These are phyloP conservation scores for Camelus bactrianus DNA, from an alignment of 2,113 vertebrate species.

Conservation along the genomic window DNA sequence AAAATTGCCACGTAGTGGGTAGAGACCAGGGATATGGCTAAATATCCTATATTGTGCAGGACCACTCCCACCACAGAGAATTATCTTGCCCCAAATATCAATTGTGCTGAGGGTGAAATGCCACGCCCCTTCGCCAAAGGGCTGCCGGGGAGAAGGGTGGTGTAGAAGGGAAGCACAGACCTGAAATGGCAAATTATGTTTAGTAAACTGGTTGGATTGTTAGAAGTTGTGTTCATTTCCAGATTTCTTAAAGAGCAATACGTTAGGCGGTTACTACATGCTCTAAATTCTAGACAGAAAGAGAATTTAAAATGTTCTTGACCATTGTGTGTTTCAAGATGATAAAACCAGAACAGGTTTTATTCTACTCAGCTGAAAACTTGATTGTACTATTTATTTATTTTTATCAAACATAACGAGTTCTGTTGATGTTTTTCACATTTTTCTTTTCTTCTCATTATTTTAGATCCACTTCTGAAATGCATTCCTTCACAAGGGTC, in stretches of 20 bases:
- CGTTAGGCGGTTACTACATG: not conserved
- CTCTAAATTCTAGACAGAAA: constrained; percentile 38
- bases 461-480: constrained; percentile 45
- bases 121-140: not conserved
- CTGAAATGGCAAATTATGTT: constrained; percentile 14
- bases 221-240: constrained; percentile 36
- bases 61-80: not conserved
- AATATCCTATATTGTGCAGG: not conserved
- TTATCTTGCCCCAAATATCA: not conserved
- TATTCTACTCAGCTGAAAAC: constrained; percentile 24
- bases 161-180: not conserved
- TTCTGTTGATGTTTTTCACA: constrained; percentile 29
- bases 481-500: not conserved
- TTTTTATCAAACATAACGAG: not conserved
- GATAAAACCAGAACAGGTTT: not conserved
- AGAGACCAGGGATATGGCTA: not conserved
- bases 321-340: not conserved
- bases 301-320: constrained; percentile 42
- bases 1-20: not conserved
- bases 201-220: not conserved
- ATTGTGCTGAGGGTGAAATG: not conserved
- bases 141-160: not conserved
- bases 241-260: constrained; percentile 34
- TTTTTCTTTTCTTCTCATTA: not conserved
- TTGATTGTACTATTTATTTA: not conserved